Evolutionary conservation across 2,888 invertebrate genomes (phyloP).

Genomic region (Zaprionus obscuricornis): DNA sequence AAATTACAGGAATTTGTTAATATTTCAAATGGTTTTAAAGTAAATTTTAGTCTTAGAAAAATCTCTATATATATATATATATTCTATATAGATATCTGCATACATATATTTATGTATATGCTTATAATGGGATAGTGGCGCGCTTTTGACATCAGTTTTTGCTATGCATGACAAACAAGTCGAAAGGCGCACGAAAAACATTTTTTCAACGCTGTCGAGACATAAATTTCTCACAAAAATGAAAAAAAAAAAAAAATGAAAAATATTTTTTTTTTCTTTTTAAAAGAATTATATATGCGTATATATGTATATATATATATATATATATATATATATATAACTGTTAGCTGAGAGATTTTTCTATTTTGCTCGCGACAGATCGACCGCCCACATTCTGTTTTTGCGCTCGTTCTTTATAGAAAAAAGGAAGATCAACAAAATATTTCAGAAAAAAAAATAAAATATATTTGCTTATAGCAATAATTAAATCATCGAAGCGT

Average conservation of each 20-base stretch:
- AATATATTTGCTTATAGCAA: constrained; percentile 48
- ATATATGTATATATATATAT: constrained; percentile 1
- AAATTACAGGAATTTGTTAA: constrained; percentile 53
- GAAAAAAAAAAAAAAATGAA: too few relatives aligned
- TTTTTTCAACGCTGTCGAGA: constrained; percentile 33
- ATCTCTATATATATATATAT: constrained; percentile 12
- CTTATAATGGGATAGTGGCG: constrained; percentile 39
- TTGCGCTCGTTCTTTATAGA: constrained; percentile 41
- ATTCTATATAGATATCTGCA: constrained; percentile 9
- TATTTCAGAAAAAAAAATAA: too few relatives aligned
- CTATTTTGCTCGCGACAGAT: constrained; percentile 16
- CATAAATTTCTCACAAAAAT: constrained; percentile 55
- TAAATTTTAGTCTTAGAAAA: constrained; percentile 28
- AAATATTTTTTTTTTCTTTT: constrained; percentile 16
- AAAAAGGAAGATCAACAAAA: constrained; percentile 22
- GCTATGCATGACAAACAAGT: constrained; percentile 23
- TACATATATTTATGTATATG: constrained; percentile 13
- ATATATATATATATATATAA: not conserved
- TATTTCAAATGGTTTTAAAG: constrained; percentile 53
- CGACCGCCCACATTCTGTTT: constrained; percentile 55
- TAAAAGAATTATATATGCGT: constrained; percentile 21
- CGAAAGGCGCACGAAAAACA: constrained; percentile 11
- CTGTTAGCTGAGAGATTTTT: not conserved
- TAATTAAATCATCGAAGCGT: constrained; percentile 75
- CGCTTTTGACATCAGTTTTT: constrained; percentile 68